Base-by-base conservation (phyloP, 2,888 invertebrate species). In the Synergus laeviventris region DNA sequence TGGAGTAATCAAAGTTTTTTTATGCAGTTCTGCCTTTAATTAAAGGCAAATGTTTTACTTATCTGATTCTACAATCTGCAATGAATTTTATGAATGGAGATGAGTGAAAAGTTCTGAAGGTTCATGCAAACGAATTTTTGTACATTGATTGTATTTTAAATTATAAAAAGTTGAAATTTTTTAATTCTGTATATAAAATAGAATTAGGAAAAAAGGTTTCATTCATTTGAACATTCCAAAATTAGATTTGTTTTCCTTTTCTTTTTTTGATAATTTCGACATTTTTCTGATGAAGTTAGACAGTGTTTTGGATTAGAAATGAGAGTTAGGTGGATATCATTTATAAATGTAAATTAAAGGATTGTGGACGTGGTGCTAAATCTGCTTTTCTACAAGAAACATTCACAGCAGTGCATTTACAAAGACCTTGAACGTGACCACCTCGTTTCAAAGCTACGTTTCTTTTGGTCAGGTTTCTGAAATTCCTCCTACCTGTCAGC, bases 381-480 rank as follows among this genome's bases (percentile, higher is more conserved):
- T 70, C 70, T 45, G 31, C 31, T 70, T 49, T 70, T 49, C 3
- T 36, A 70, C 49, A 70, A 70, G 49, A 70, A 70, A 18, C 70
- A 70, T 70, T 49, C 70, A n/a, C 70, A 49, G 70, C 70, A 70
- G 24, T 70, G 70, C 49, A 70, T 45, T 70, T 70, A 36, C 49
- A 70, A 70, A 70, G 70, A 49, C 70, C 70, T 70, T 70, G 70
- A 70, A 70, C 70, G 70, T 70, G 70, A 70, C 70, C 70, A 70
- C 31, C 70, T 70, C 70, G 49, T 31, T 49, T 70, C 70, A 70
- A 70, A 70, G 31, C 70, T 49, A 70, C 70, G 70, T 49, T 70
- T 70, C 70, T 70, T 70, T 70, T 70, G n/a, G 70, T 70, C 70
- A 70, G 70, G 70, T 70, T 70, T 70, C 70, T 70, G 70, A 70